Evolutionary conservation across 2,888 invertebrate species (phyloP), one percentile per base, ranked within the genome.

Genomic region (Tetragonula carbonaria): DNA sequence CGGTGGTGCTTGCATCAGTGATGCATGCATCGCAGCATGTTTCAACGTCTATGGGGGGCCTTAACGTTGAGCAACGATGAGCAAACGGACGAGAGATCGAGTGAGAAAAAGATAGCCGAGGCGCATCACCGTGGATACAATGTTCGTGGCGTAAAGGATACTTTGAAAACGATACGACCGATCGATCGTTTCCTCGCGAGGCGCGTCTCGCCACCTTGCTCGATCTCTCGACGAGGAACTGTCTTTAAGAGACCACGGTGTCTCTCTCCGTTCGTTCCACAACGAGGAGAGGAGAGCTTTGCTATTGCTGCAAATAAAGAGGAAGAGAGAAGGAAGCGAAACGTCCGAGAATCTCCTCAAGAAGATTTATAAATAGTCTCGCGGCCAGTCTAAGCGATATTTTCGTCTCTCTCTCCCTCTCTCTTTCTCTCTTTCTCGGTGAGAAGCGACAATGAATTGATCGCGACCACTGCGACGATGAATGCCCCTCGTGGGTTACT

Each of bases 381-480:
- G 68, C 75, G 84, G 84, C 71, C 81, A 63, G 82, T 86, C 87
- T 79, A 87, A 82, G 87, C 80, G 85, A 87, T 82, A 85, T 87
- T 86, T 80, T 85, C 82, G 82, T 8, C 33, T 8, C 45, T 45
- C 45, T 45, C 45, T 38, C 78, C 82, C 80, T 82, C 87, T 76
- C 78, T 23, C 23, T 23, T 5, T 38, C 38, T 38, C 5, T 38
- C 78, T 85, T 80, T 82, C 87, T 76, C 78, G 65, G 80, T 77
- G 86, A 45, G 45, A 85, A 81, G 87, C 87, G 87, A 87, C 87
- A 83, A 87, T 87, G 85, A 87, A 87, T 87, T 82, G 87, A 81
- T 84, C 68, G 59, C 81, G 78, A 78, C 82, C 80, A 86, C 59
- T 59, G 74, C 77, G 78, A 87, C 78, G 80, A 77, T 71, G 62